phyloP scores from a whole-genome alignment of 2,113 vertebrate genomes.

The Labrus mixtus region DNA sequence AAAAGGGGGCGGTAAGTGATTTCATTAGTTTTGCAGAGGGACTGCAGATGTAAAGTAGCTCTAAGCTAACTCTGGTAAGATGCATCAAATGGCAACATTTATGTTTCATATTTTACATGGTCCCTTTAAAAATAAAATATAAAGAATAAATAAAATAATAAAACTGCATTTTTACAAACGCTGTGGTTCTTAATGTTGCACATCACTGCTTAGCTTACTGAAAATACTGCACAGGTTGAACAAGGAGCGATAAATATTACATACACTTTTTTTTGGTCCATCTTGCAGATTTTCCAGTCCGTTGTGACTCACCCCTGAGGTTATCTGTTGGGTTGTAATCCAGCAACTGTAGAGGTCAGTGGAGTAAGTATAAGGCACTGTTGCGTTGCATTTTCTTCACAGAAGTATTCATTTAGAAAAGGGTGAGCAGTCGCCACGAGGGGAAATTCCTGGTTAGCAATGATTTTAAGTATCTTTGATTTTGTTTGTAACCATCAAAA shows the following conservation, averaged over 20 bases:
- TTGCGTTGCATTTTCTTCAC: constrained; percentile 38
- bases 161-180: too few species aligned
- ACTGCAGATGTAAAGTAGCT: too few species aligned
- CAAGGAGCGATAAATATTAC: not conserved
- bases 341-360: constrained; percentile 4
- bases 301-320: not conserved
- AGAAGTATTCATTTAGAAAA: constrained; percentile 45
- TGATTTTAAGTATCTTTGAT: not conserved
- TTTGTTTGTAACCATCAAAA: not conserved
- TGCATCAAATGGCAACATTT: too few species aligned
- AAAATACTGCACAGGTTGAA: too few species aligned
- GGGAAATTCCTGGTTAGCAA: constrained; percentile 17
- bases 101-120: too few species aligned
- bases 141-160: too few species aligned
- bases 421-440: constrained; percentile 19
- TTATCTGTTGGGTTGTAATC: constrained; percentile 19
- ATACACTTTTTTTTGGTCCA: not conserved
- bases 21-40: too few species aligned
- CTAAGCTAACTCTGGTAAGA: too few species aligned
- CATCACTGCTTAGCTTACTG: too few species aligned
- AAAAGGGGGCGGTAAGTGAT: too few species aligned
- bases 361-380: constrained; percentile 38
- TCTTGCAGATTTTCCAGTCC: constrained; percentile 1
- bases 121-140: too few species aligned
- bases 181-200: too few species aligned